phyloP scores from a whole-genome alignment of 2,113 vertebrate genomes.

The Charina bottae region DNA sequence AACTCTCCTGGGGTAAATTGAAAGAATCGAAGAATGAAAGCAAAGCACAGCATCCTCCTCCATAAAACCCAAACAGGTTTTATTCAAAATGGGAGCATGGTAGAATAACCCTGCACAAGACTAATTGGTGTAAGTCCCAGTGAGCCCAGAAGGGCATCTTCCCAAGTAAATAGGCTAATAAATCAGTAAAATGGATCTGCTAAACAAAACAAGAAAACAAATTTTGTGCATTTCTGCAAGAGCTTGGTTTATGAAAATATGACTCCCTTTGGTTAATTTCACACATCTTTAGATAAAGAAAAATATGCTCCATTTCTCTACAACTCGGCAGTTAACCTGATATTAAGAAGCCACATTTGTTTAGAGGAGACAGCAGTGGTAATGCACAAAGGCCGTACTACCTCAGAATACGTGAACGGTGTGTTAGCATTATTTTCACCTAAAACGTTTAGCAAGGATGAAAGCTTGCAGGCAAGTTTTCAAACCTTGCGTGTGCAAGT shows the following conservation, averaged over 20 bases:
- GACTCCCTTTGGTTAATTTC: neutral
- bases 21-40: neutral
- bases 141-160: neutral
- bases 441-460: neutral
- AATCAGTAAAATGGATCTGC: neutral
- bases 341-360: neutral
- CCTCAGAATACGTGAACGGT: neutral
- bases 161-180: neutral
- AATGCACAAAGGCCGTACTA: neutral
- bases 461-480: neutral
- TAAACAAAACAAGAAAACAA: neutral
- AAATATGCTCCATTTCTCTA: neutral
- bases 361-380: neutral
- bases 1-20: neutral
- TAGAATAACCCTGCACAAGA: neutral
- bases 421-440: neutral
- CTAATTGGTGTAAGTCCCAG: neutral
- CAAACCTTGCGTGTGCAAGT: neutral
- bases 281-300: neutral
- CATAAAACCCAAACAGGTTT: neutral
- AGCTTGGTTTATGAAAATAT: neutral
- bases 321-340: neutral
- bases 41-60: neutral
- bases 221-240: neutral
- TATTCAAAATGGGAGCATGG: neutral